Percentiles rank a stretch among this genome's conserved stretches.
phyloP scores from a whole-genome alignment of 2,888 invertebrate genomes.

The Diplazon laetatorius region DNA sequence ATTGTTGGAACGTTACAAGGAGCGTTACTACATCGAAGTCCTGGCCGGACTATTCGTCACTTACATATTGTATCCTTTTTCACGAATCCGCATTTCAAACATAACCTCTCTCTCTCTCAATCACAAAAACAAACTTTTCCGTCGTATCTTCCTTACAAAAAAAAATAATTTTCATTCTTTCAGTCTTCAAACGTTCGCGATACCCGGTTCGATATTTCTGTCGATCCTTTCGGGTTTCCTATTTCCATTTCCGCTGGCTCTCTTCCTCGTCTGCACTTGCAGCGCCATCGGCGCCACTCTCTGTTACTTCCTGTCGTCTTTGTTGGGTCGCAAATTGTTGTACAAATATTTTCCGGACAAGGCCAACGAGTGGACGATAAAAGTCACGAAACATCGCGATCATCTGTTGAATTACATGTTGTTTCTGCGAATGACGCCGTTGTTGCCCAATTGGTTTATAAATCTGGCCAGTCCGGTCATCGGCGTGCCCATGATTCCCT shows the following conservation, averaged over 20 bases:
- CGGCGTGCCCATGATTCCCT: constrained; percentile 95
- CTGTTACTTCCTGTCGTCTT: constrained; percentile 96
- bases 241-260: constrained; percentile 95
- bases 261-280: constrained; percentile 95
- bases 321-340: constrained; percentile 94
- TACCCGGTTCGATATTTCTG: constrained; percentile 98
- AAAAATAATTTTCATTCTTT: no score
- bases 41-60: constrained; percentile 93
- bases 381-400: constrained; percentile 92
- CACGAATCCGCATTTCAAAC: background rate
- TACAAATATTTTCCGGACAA: constrained; percentile 94
- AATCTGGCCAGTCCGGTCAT: constrained; percentile 98
- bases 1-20: constrained; percentile 95
- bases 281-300: constrained; percentile 97
- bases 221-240: constrained; percentile 98
- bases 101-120: background rate
- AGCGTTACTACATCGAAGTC: constrained; percentile 95
- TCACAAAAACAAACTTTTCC: background rate
- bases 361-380: constrained; percentile 92
- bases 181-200: constrained; percentile 99
- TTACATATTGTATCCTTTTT: constrained; percentile 98
- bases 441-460: constrained; percentile 99
- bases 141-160: constrained; percentile 66
- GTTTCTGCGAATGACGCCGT: constrained; percentile 98
- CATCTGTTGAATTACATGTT: constrained; percentile 98